A percentile compares a stretch with the other conserved stretches of the same genome.
phyloP scores from a whole-genome alignment of 2,888 invertebrate genomes.

The Gibbula magus region DNA sequence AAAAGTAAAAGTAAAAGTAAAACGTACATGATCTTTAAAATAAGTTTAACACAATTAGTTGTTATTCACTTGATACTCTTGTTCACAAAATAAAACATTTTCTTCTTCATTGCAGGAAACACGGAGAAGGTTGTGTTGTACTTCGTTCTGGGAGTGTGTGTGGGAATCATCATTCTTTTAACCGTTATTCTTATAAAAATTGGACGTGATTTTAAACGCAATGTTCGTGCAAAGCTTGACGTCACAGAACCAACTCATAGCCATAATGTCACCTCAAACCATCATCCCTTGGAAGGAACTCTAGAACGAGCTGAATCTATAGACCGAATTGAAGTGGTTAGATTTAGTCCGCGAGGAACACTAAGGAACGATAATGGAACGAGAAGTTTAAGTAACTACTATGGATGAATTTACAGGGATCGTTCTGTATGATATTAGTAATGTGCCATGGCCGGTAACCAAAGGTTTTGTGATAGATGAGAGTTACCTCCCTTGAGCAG shows the following conservation, averaged over 20 bases:
- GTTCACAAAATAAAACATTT: background rate
- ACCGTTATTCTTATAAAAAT: conserved; percentile 63
- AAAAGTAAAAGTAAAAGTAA: background rate
- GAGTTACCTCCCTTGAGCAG: conserved; percentile 20
- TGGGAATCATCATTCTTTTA: conserved; percentile 62
- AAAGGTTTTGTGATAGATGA: conserved; percentile 22
- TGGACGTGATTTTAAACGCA: conserved; percentile 56
- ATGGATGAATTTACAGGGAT: conserved; percentile 42
- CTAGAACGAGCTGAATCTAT: conserved; percentile 64
- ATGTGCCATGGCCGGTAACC: conserved; percentile 22
- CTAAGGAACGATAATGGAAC: conserved; percentile 59
- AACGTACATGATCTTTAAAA: background rate
- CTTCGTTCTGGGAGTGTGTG: conserved; percentile 64
- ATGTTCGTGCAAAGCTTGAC: conserved; percentile 61
- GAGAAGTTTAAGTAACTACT: conserved; percentile 59
- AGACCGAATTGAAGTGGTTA: conserved; percentile 68
- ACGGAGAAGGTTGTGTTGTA: conserved; percentile 67
- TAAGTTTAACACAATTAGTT: background rate
- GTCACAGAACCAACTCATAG: conserved; percentile 66
- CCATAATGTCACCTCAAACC: conserved; percentile 43
- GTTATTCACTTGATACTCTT: background rate
- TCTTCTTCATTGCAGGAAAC: conserved; percentile 55
- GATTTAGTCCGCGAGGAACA: conserved; percentile 65
- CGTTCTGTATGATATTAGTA: background rate
- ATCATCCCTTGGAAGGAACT: conserved; percentile 58